Conservation (phyloP, 2,797 vertebrate genomes). For the Vultur gryphus region DNA sequence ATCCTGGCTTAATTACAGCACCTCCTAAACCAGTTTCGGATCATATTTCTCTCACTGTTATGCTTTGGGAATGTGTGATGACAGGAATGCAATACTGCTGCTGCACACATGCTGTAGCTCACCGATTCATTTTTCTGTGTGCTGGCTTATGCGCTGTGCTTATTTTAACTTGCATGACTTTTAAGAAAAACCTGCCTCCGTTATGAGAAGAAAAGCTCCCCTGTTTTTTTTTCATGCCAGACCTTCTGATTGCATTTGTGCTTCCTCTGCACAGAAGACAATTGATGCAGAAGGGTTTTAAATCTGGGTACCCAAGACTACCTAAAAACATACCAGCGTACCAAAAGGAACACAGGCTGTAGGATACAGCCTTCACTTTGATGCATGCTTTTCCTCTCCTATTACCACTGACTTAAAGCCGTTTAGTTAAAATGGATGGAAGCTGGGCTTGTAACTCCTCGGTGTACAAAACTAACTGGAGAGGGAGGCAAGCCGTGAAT, state of each 20-base stretch:
- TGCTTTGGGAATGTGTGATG: background rate
- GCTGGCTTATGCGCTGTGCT: background rate
- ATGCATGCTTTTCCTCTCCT: background rate
- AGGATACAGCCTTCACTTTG: background rate
- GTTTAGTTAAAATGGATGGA: background rate
- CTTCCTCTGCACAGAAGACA: background rate
- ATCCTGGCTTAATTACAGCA: conserved; percentile 35
- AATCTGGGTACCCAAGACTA: background rate
- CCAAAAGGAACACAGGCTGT: background rate
- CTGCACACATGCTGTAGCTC: background rate
- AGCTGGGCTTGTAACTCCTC: background rate
- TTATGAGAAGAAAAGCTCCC: conserved; percentile 10
- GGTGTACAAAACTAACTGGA: background rate
- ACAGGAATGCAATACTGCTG: conserved; percentile 6
- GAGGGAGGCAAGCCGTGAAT: background rate
- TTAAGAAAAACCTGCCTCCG: conserved; percentile 6
- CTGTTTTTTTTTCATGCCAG: background rate
- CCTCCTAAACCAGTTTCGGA: conserved; percentile 3
- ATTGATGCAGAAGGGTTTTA: background rate
- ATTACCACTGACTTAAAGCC: background rate
- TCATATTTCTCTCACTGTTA: conserved; percentile 13
- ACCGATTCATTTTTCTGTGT: background rate
- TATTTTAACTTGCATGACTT: conserved; percentile 21
- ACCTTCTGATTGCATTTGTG: background rate
- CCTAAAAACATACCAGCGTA: background rate